Evolutionary conservation across 1,140 invertebrate species (phyloP), one percentile per base, ranked within the genome.

Genomic region (Copidosoma floridanum): DNA sequence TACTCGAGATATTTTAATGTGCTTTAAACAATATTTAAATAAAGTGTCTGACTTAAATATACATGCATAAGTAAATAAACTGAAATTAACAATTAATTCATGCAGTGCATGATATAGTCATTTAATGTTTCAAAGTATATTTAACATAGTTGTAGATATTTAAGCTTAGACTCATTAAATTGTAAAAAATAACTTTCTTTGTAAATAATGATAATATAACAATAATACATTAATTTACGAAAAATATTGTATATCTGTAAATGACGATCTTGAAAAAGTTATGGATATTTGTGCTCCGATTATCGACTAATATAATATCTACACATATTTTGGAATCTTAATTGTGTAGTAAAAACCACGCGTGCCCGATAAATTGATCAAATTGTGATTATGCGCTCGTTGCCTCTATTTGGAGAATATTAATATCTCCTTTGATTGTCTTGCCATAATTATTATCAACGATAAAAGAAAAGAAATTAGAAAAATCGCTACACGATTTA

Each of bases 391-490:
- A 51, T 29, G 51, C 50, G 43, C 53, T 47, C 26, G 26, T 60
- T 54, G 50, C 50, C 58, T 60, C 41, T 54, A 40, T 60, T 54
- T 3, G 41, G 43, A 54, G 58, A 60, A 47, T 5, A n/a, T 43
- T 38, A 2, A 26, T 53, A 38, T 54, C 21, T 37, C 23, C 52
- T 40, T 41, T 38, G 16, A 38, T 32, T 48, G 50, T 54, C 58
- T 60, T 60, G 58, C 58, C 58, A 60, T 60, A 60, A 54, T 27
- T 23, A 48, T 54, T 40, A 23, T 60, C 51, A 54, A 40, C 40
- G 3, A 40, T 40, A n/a, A 29, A 53, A 38, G 18, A 21, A 6
- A n/a, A n/a, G 44, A 53, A 20, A 24, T 37, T 12, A 7, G 38
- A n/a, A n/a, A n/a, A n/a, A n/a, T n/a, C n/a, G n/a, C n/a, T n/a